Evolutionary conservation across 2,888 invertebrate genomes (phyloP), one percentile per base, ranked within the genome.

Genomic region (Drosophila austrosaltans): DNA sequence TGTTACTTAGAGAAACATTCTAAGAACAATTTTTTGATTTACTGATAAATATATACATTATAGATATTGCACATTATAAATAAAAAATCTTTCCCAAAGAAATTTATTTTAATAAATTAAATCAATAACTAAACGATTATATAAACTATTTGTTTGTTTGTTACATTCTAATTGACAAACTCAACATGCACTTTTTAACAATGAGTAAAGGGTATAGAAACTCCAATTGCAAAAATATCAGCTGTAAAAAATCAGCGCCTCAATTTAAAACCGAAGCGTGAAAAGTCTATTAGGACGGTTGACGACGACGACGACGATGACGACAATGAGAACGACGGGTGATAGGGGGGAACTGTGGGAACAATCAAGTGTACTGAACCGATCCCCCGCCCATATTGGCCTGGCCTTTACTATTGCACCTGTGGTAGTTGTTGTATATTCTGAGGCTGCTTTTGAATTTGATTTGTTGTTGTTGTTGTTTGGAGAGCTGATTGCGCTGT

Each of bases 181-280:
- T 22, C 4, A 3, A 48, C 3, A 48, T 22, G 10, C 48, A 8
- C 1, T 8, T 36, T 12, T 48, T 10, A 48, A 22, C 8, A 48
- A 3, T 8, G 5, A 48, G 22, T 20, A 12, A 25, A 48, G 48
- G 48, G 48, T 48, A 48, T 48, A 25, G 12, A 12, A 10, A 48
- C 22, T 22, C 8, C 44, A 48, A 48, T 48, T 48, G 48, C 48
- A 25, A 48, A 63, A 63, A 57, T 84, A 83, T 83, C 89, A 70
- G 72, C 82, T 72, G 82, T 66, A 77, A 44, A 75, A 77, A 87
- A 89, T 89, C 83, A 83, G 79, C 89, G 75, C 83, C 79, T 89
- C 89, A 87, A 84, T 81, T 89, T 87, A 87, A 84, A 84, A 76
- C 79, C 87, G 66, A 84, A 89, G 83, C 87, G 83, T 89, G 83